Conservation (phyloP, 2,797 vertebrate genomes). For the Xenopus petersii region DNA sequence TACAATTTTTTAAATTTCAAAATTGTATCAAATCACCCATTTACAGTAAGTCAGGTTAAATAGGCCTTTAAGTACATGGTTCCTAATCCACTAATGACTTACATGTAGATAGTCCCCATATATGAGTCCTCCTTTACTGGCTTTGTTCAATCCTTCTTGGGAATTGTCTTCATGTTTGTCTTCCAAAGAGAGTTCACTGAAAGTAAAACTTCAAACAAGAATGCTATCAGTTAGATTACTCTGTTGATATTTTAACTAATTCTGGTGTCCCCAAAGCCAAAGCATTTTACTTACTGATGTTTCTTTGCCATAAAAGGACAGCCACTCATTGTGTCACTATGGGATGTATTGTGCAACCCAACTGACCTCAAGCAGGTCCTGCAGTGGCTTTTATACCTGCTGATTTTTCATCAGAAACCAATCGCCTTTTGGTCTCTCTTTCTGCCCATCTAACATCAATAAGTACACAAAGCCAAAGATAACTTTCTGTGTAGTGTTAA, state of each 20-base stretch:
- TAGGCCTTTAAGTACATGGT: no score
- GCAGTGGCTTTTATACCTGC: slow-evolving; percentile 58
- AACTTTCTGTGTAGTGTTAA: not conserved
- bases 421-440: slow-evolving; percentile 43
- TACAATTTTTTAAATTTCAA: no score
- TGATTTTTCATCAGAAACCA: slow-evolving; percentile 50
- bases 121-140: slow-evolving; percentile 81
- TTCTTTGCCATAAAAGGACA: slow-evolving; percentile 64
- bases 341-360: slow-evolving; percentile 1
- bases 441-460: slow-evolving; percentile 28
- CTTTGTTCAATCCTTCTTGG: slow-evolving; percentile 82
- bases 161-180: slow-evolving; percentile 73
- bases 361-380: not conserved
- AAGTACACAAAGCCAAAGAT: slow-evolving; percentile 17
- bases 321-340: slow-evolving; percentile 61
- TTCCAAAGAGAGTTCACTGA: slow-evolving; percentile 69
- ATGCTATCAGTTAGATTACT: slow-evolving; percentile 1
- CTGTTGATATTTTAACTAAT: not conserved
- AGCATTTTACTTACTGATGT: slow-evolving; percentile 60
- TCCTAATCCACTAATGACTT: slow-evolving; percentile 42
- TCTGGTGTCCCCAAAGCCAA: not conserved
- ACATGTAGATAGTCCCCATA: slow-evolving; percentile 91
- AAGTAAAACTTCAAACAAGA: slow-evolving; percentile 67
- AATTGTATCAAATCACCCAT: no score
- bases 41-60: no score